Evolutionary conservation across 2,113 vertebrate species (phyloP).

Genomic region (Myiopsitta monachus): DNA sequence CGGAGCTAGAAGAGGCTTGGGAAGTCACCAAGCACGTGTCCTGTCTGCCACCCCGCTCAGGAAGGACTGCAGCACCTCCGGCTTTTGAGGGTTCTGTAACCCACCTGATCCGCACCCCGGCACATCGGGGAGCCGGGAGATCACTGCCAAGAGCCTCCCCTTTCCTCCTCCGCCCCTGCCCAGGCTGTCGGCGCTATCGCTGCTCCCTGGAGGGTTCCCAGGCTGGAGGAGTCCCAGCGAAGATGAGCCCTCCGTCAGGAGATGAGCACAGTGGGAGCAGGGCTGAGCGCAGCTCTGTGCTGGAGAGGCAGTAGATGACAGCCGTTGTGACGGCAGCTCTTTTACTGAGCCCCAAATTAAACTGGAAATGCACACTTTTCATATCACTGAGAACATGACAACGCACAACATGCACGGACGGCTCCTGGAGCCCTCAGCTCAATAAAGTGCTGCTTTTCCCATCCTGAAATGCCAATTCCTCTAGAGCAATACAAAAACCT

Average conservation of each 20-base stretch:
- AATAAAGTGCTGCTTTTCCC: not conserved
- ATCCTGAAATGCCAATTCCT: not conserved
- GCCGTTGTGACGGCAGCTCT: not conserved
- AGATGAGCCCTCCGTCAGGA: not conserved
- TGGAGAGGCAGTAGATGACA: not conserved
- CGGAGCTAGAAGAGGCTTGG: not conserved
- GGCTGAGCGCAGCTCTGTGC: not conserved
- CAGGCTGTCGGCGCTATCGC: not conserved
- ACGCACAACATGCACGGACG: not conserved
- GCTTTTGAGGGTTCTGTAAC: not conserved
- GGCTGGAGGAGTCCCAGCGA: not conserved
- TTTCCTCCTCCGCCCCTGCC: not conserved
- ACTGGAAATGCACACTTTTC: not conserved
- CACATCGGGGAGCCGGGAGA: not conserved
- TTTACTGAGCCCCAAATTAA: not conserved
- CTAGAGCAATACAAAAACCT: not conserved
- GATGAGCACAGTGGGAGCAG: not conserved
- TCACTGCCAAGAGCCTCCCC: not conserved
- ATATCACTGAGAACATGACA: not conserved
- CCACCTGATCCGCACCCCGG: fast-evolving
- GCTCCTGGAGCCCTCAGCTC: not conserved
- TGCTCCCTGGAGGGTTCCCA: not conserved
- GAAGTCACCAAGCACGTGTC: not conserved
- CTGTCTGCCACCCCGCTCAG: fast-evolving
- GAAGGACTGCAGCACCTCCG: not conserved